Base-by-base conservation (phyloP, 2,113 vertebrate species). In the Riparia riparia region DNA sequence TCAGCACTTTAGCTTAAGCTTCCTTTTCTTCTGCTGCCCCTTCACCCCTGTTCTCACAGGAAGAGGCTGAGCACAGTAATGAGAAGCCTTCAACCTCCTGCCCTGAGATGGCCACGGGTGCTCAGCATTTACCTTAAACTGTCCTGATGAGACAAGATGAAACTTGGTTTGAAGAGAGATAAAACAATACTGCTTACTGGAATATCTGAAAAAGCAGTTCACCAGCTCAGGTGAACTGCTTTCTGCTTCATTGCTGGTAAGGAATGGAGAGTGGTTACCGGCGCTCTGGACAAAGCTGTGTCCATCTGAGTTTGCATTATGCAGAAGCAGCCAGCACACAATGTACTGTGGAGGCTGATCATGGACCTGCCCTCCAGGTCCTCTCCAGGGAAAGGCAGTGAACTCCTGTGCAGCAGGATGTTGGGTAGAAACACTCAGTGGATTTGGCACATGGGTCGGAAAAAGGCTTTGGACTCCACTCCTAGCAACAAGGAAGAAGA, bases 51-150 rank as follows among this genome's bases (percentile, higher is more conserved):
- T 39, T 63, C 26, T 45, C 16, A 28, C 7, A 45, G 41, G 45
- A 76, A 83, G 72, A 89, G 10, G 24, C 37, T 69, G 71, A 83
- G 31, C 50, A 57, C 34, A 21, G 51, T 22, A 71, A 68, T 1
- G 0, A 53, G 47, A 71, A 5, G 31, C n/a, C 54, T 77, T 76
- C 58, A 68, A 24, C 45, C 37, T 81, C 39, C 71, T 69, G 66
- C 24, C 31, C 41, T 2, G 14, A 60, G 63, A 28, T 3, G 6
- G 58, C n/a, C 39, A 63, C 0, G 0, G 45, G 31, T n/a, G n/a
- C 34, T 32, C 28, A 37, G 45, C 21, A 25, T 41, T 78, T 41
- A 41, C 17, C 28, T 22, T 12, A 32, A 54, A 20, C 31, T 4
- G 0, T 41, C 58, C 49, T 70, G 50, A 50, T 29, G 10, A 77